Conservation (phyloP, 2,113 vertebrate species). For the Naja naja region DNA sequence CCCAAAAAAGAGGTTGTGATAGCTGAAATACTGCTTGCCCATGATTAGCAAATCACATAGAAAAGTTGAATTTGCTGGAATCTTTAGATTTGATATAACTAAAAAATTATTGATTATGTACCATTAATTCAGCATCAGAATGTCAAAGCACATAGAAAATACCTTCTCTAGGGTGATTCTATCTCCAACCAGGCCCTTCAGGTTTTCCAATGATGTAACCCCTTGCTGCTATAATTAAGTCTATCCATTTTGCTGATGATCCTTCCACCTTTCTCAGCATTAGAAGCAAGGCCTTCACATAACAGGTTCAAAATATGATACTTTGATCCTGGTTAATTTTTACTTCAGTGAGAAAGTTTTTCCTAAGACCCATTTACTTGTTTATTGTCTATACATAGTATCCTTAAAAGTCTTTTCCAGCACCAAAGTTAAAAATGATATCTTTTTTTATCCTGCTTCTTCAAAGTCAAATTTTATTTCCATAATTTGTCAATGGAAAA, state of each 20-base stretch:
- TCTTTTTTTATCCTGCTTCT: not conserved
- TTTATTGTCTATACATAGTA: not conserved
- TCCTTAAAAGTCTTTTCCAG: not conserved
- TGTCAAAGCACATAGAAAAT: not conserved
- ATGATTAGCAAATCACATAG: not conserved
- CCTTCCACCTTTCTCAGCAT: not conserved
- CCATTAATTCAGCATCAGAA: not conserved
- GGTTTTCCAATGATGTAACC: not conserved
- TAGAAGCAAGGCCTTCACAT: not conserved
- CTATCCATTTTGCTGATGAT: not conserved
- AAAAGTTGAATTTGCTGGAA: not conserved
- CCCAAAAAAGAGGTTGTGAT: not conserved
- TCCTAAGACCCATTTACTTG: not conserved
- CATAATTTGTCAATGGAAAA: not conserved
- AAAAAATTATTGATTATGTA: not conserved
- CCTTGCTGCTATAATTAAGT: not conserved
- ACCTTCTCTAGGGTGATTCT: not conserved
- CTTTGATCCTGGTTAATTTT: not conserved
- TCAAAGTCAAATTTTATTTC: not conserved
- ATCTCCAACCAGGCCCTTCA: not conserved
- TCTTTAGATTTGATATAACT: not conserved
- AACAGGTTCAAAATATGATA: not conserved
- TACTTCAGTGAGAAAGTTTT: not conserved
- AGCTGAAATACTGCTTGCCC: not conserved
- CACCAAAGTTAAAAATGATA: not conserved